phyloP scores from a whole-genome alignment of 2,113 vertebrate species.

The Ctenomys sociabilis region DNA sequence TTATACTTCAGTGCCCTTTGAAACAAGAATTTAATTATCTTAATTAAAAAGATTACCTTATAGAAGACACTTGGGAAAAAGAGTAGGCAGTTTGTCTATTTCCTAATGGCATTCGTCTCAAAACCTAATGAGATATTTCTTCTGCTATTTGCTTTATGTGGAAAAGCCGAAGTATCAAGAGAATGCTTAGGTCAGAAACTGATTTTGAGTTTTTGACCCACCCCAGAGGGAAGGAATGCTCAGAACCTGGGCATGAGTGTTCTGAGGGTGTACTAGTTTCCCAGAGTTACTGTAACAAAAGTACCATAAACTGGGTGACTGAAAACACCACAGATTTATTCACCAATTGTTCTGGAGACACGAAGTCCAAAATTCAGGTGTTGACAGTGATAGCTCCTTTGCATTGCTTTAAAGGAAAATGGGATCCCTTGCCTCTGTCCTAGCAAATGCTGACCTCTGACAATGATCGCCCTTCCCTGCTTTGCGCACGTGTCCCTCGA shows the following conservation, averaged over 20 bases:
- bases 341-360: not conserved
- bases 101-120: conserved; percentile 47
- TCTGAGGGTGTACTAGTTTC: not conserved
- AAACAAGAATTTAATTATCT: conserved; percentile 77
- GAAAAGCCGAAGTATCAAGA: conserved; percentile 29
- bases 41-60: conserved; percentile 77
- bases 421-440: not conserved
- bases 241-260: not conserved
- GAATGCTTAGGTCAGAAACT: not conserved
- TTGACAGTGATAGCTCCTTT: not conserved
- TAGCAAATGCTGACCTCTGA: not conserved
- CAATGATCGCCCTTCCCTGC: not conserved
- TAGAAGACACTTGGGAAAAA: conserved; percentile 67
- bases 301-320: not conserved
- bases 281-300: not conserved
- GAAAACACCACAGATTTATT: not conserved
- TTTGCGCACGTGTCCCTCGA: not conserved
- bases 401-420: not conserved
- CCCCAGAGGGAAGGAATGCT: not conserved
- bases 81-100: conserved; percentile 67
- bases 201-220: conserved; percentile 16
- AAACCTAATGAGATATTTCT: conserved; percentile 52
- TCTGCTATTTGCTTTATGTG: conserved; percentile 30
- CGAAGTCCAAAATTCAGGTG: not conserved
- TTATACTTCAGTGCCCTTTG: conserved; percentile 70